These are phyloP conservation scores for Trichomycterus rosablanca DNA, from an alignment of 2,113 vertebrate genomes.

Conservation along the genomic window DNA sequence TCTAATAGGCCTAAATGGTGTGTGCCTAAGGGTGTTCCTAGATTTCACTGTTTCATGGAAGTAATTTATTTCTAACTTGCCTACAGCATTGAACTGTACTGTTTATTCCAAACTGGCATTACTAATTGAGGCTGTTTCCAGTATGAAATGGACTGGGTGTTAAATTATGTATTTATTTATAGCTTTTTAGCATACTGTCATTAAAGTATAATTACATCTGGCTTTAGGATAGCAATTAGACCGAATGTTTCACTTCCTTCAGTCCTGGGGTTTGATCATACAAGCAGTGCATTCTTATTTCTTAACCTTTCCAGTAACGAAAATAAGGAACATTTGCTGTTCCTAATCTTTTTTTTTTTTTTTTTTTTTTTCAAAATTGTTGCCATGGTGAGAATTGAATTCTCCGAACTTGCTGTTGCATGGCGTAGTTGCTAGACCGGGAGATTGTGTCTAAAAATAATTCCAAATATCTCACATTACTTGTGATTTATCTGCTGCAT, in stretches of 20 bases:
- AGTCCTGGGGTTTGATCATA: background rate
- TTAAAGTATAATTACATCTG: constrained; percentile 3
- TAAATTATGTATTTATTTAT: constrained; percentile 2
- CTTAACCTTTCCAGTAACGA: background rate
- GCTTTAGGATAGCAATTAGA: constrained; percentile 14
- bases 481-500: constrained; percentile 49
- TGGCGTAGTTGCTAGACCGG: constrained; percentile 39
- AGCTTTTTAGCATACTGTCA: background rate
- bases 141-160: constrained; percentile 5
- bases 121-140: background rate
- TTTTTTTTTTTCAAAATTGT: constrained; percentile 45
- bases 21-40: constrained; percentile 7
- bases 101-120: background rate
- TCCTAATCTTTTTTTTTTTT: too few species aligned
- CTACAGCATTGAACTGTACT: background rate
- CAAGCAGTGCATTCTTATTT: background rate
- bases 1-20: constrained; percentile 9
- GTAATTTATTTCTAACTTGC: background rate
- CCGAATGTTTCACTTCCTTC: background rate
- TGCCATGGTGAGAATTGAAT: constrained; percentile 64
- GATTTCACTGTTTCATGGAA: background rate
- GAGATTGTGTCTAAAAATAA: constrained; percentile 67
- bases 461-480: constrained; percentile 54
- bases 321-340: constrained; percentile 9
- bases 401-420: constrained; percentile 41